Base-by-base conservation (phyloP, 1,140 invertebrate species). In the Nasonia giraulti region DNA sequence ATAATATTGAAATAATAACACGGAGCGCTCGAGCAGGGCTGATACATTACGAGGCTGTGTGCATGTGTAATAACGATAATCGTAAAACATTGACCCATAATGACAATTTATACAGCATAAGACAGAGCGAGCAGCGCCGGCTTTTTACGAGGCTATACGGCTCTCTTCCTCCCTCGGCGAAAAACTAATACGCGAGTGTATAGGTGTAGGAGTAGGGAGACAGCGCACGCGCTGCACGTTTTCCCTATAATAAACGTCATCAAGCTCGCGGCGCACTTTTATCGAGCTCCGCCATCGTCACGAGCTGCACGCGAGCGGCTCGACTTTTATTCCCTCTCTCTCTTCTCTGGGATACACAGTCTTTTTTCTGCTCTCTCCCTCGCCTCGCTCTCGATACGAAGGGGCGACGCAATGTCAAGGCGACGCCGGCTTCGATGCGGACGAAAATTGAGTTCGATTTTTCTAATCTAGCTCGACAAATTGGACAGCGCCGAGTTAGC, bases 211-310 rank as follows among this genome's bases (percentile, higher is more conserved):
- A 62, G 55, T 62, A n/a, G 55, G 55, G 55, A 62, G 55, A 62
- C 17, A 62, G 66, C 55, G 62, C 37, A 79, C 37, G 77, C 31
- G 55, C 31, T 66, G 40, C 69, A 62, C 50, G 71, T 82, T 82
- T 82, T 82, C 71, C 68, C 55, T 62, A 75, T 75, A 82, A 82
- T 82, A 82, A 75, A 82, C 80, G 50, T 82, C 71, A 82, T 75
- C 80, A 14, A 73, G 40, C n/a, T 20, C 80, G 27, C 27, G 47
- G 27, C 74, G 12, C 47, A 8, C 55, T 68, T 44, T 68, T 83
- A 76, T 76, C 73, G 47, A 6, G 37, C 55, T 44, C 2, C 33
- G 50, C 73, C 50, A 76, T 83, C 50, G 73, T 76, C 81, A 68
- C 73, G 31, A 75, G 12, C 10, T 23, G 37, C 50, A 80, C 78